Evolutionary conservation across 1,140 invertebrate genomes (phyloP).

Genomic region (Mya arenaria): DNA sequence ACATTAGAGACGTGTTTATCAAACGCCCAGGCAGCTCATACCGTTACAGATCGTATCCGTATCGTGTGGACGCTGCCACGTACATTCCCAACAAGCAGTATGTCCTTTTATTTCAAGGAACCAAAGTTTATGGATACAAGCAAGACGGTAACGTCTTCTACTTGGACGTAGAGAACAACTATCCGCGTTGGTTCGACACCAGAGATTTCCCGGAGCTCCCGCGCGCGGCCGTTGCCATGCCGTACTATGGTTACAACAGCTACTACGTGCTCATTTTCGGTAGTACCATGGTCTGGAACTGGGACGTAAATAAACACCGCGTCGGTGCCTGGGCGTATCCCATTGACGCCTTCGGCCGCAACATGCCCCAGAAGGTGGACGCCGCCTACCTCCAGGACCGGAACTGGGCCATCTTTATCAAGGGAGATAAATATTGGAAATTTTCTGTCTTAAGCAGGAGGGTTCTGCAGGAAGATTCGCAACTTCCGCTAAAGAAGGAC

Average conservation of each 20-base stretch:
- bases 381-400: not conserved
- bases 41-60: conserved; percentile 5
- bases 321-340: conserved; percentile 53
- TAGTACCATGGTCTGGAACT: conserved; percentile 49
- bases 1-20: conserved; percentile 22
- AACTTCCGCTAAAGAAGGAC: not conserved
- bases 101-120: conserved; percentile 30
- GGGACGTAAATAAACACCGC: conserved; percentile 28
- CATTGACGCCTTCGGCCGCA: conserved; percentile 42
- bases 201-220: conserved; percentile 44
- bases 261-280: conserved; percentile 54
- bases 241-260: conserved; percentile 6
- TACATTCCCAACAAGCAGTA: conserved; percentile 26
- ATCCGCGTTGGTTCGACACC: conserved; percentile 45
- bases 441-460: conserved; percentile 1
- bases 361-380: conserved; percentile 41
- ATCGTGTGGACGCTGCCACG: conserved; percentile 34
- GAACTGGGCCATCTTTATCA: conserved; percentile 16
- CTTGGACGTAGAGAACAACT: not conserved
- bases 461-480: not conserved
- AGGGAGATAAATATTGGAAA: conserved; percentile 17
- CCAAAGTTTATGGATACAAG: conserved; percentile 22
- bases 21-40: not conserved
- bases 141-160: not conserved
- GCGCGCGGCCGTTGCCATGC: conserved; percentile 41